Evolutionary conservation across 2,888 invertebrate genomes (phyloP), one percentile per base, ranked within the genome.

Genomic region (Litoditis marina): DNA sequence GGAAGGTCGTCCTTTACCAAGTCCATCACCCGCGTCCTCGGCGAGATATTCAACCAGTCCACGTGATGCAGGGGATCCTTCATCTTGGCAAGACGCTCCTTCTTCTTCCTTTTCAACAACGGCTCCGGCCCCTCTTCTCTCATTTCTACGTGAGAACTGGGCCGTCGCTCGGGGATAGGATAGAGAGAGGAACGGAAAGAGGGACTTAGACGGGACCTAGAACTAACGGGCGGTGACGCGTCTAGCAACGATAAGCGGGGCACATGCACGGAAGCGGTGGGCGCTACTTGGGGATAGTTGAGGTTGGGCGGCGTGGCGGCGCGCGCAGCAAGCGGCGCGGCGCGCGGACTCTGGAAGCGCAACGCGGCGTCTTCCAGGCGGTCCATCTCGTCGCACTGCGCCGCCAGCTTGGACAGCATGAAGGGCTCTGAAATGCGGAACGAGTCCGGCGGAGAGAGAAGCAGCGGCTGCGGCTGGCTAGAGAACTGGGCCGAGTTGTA

Each of bases 1-100:
- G 77, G 73, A 6, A 78, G 70, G 52, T 78, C 78, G 2, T 72
- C 69, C 32, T 68, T 62, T 34, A 77, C 71, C 28, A 68, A 64
- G 11, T 73, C 68, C 42, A 69, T 66, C 3, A 59, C 60, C 42
- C 66, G 63, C 28, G 66, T 46, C 39, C 73, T 49, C 8, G 81
- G 81, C n/a, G 75, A 75, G 13, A 81, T 71, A 61, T 81, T 79
- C 34, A 81, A 70, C 81, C 81, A 81, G 54, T 77, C 80, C 49
- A 81, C 67, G 3, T 69, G 63, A 19, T 60, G 53, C 4, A 81
- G 53, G 0, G 81, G 80, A 54, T 81, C 76, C 47, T 68, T 63
- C 46, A 68, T 63, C 36, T 67, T 63, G 25, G 77, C 77, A 13
- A 64, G 44, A 22, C 81, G 53, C 55, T 77, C 78, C 30, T 66